Base-by-base conservation (phyloP, 1,140 invertebrate genomes). In the Sinonovacula constricta region DNA sequence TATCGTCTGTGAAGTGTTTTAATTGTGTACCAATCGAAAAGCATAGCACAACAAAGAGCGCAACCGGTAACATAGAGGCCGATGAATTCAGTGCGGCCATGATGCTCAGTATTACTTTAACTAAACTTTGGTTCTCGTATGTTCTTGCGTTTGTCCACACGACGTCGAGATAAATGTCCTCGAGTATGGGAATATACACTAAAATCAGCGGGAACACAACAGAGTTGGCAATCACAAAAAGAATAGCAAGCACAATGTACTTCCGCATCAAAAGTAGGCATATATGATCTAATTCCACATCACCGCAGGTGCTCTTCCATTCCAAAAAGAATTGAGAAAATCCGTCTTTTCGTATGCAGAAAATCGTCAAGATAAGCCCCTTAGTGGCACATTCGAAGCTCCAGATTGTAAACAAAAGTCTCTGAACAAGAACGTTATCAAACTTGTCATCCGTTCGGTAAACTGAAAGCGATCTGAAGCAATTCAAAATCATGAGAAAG, bases 331-430 rank as follows among this genome's bases (percentile, higher is more conserved):
- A 65, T 33, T 36, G 10, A n/a, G 62, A 33, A 15, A 65, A 65
- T n/a, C 62, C 62, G 26, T 65, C 31, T n/a, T 65, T 12, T 30
- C 31, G 26, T n/a, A 33, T 33, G 31, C 62, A 65, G 31, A 28
- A 28, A 18, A 22, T 28, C 3, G 7, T 14, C n/a, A 65, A 5
- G 18, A 65, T 18, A 28, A 31, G 18, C 31, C 18, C 31, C 31
- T 65, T 65, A n/a, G 36, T n/a, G 33, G 62, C 33, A 34, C 62
- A 65, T 36, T 65, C 62, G 18, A 33, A n/a, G 62, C 62, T 65
- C 62, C 62, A 65, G 15, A 65, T 65, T n/a, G 33, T 5, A 33
- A 65, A 65, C 26, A 65, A 12, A 14, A 31, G 2, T 33, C 26
- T 65, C 28, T 65, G 62, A 18, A 65, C 14, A 15, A 65, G 18